Evolutionary conservation across 2,888 invertebrate genomes (phyloP), one percentile per base, ranked within the genome.

Genomic region (Syrista parreyssii): DNA sequence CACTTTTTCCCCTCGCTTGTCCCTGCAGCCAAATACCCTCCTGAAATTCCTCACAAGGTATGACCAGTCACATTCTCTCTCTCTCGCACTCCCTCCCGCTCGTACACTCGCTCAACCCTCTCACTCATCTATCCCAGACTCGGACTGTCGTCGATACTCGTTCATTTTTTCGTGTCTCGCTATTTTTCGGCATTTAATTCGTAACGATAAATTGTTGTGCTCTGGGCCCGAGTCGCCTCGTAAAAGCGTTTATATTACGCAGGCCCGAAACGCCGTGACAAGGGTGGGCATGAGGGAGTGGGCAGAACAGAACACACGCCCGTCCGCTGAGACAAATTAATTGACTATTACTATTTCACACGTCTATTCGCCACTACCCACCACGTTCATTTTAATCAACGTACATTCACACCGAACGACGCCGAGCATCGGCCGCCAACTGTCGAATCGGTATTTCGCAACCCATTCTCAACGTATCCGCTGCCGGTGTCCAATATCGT

Each of bases 301-400:
- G 78, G 75, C 77, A 71, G 77, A 76, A 77, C 77, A 71, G 77
- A 76, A 77, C 75, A 73, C 76, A 80, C 76, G 77, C 68, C 79
- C 73, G 69, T 78, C 77, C 81, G 76, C 76, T 75, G 80, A 78
- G 80, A 80, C 80, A 79, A 81, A 81, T 81, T 81, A 77, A 81
- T 81, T 81, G 80, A 79, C 80, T 79, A 78, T 80, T 77, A 78
- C 78, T 78, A 79, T 79, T 76, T 79, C 77, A 75, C 80, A 77
- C 80, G 77, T 79, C 79, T 77, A 68, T 69, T 75, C 78, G 75
- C 55, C 55, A 55, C 55, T 55, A 55, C 55, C 55, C 55, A 55
- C 55, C 55, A 55, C 55, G 55, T 55, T 55, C 55, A 55, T 77
- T 75, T 76, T 74, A 81, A 78, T 75, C 76, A 79, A 76, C 77